Evolutionary conservation across 1,140 invertebrate species (phyloP), one percentile per base, ranked within the genome.

Genomic region (Magallana gigas): DNA sequence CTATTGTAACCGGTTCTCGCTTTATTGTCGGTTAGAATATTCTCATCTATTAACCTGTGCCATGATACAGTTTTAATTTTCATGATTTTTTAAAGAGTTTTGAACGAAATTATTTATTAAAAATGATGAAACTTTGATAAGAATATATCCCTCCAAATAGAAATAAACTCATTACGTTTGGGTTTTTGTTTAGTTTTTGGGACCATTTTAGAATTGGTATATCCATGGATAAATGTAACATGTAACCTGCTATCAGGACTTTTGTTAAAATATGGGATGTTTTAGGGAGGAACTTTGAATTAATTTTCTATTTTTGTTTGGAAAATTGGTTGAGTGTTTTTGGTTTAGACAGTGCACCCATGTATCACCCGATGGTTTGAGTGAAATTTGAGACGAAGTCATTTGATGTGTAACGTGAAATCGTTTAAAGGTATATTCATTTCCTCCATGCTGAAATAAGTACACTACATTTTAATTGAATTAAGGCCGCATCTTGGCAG

Each of bases 391-490:
- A 76, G 18, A 29, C 64, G 64, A 12, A 29, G 23, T 76, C 23
- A 12, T 29, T 8, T 23, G 68, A 76, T 11, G 68, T 23, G 68
- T 76, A 76, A 76, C 68, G 7, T 76, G 36, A 76, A 76, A 9
- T 36, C 68, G 18, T 76, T 76, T 76, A 76, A 23, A 76, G 68
- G 68, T 76, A 76, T 76, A 76, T 76, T 76, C 23, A 76, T 29
- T 76, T 23, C 7, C 7, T 76, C 11, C 68, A 76, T 76, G 68
- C 68, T 36, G 68, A 76, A 76, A 83, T 58, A 56, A 58, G 80
- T 82, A 58, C 80, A 16, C 57, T n/a, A 56, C 48, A 82, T 56
- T 83, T 57, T 83, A 83, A 83, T 83, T 83, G 81, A 83, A 83
- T 83, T 83, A 83, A 83, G 81, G 16, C 56, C 81, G 18, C 81